Conservation (phyloP, 2,888 invertebrate genomes). For the Sphaerophoria rueppellii region DNA sequence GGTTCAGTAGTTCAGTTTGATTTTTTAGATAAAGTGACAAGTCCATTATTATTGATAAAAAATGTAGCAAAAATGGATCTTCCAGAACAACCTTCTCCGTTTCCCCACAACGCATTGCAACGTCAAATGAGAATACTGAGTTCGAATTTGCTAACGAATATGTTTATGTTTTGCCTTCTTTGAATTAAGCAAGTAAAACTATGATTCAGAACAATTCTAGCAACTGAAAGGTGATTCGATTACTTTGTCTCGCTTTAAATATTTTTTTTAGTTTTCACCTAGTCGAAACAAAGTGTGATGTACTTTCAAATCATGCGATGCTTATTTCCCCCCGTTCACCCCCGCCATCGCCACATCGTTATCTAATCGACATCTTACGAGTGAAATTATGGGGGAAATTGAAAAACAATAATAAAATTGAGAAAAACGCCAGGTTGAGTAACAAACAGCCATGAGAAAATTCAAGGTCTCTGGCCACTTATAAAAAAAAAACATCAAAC, state of each 20-base stretch:
- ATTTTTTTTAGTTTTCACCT: not conserved
- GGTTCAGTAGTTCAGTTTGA: too few species aligned
- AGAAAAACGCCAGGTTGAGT: constrained; percentile 42
- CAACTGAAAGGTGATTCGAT: too few species aligned
- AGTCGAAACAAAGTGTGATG: constrained; percentile 11
- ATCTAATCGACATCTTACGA: constrained; percentile 14
- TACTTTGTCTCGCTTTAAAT: not conserved
- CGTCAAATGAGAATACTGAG: too few species aligned
- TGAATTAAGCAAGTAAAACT: too few species aligned
- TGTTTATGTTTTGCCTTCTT: too few species aligned
- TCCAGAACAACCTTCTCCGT: too few species aligned
- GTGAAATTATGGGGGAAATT: constrained; percentile 38
- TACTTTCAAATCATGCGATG: not conserved
- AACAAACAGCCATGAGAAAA: constrained; percentile 26
- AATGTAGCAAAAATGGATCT: too few species aligned
- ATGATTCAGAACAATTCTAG: too few species aligned
- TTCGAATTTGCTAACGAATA: too few species aligned
- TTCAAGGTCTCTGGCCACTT: constrained; percentile 19
- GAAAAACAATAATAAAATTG: constrained; percentile 13
- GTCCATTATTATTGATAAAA: too few species aligned
- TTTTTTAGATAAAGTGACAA: too few species aligned
- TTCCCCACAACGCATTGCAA: too few species aligned
- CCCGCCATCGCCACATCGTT: not conserved
- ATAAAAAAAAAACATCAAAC: constrained; percentile 18
- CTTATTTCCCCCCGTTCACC: not conserved